Evolutionary conservation across 2,113 vertebrate species (phyloP), one percentile per base, ranked within the genome.

Genomic region (Dicrurus megarhynchus): DNA sequence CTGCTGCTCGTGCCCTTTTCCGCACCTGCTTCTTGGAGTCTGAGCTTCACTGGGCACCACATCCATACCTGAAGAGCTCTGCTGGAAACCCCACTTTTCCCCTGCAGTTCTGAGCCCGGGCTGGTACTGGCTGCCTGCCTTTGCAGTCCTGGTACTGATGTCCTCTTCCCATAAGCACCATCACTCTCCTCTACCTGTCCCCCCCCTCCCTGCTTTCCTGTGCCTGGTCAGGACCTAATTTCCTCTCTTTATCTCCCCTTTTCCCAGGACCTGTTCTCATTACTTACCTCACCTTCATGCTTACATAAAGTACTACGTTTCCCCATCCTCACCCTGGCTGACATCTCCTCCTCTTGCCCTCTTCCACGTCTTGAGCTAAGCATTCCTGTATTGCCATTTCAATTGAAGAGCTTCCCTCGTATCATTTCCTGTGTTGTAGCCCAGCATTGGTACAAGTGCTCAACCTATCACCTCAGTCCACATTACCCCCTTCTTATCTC

Each of bases 271-370:
- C 17, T 22, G 17, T 39, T 76, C 44, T 71, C 3, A 0, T 63
- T 83, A 60, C 12, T 35, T 74, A 2, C 11, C 41, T 77, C 47
- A 20, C 11, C 10, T 39, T 30, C 9, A 11, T 20, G 39, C 39
- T 80, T 28, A 8, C 2, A 2, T 42, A 37, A 78, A 5, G 1
- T 19, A 11, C 5, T 22, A 1, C 0, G 0, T 76, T 37, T 67
- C 52, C 37, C 35, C 37, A 8, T 59, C 50, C 46, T 60, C 37
- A n/a, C 30, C 16, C 16, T 76, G 39, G 21, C 65, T 71, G 57
- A 27, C n/a, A 28, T 33, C 26, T 71, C 11, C 24, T 82, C 7
- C 16, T 57, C 30, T 68, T 33, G 23, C 14, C 27, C 24, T 44
- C 27, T 21, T 49, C 84, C 8, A 9, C 11, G 15, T n/a, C 14